These are phyloP conservation scores for Psettodes erumei DNA, from an alignment of 2,113 vertebrate species.

Conservation along the genomic window DNA sequence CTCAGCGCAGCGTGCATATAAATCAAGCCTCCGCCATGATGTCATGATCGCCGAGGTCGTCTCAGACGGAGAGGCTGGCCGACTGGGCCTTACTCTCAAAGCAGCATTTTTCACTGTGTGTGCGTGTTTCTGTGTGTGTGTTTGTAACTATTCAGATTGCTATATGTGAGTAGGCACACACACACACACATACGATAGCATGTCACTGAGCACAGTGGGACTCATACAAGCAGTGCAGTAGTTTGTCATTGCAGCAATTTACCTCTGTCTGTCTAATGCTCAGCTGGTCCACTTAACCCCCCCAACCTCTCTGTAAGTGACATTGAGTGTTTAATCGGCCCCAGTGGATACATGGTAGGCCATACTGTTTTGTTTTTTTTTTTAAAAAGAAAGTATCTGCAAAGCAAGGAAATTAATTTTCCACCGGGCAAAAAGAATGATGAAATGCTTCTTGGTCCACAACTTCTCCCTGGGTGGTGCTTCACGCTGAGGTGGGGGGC, in stretches of 20 bases:
- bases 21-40: constrained; percentile 63
- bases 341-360: constrained; percentile 39
- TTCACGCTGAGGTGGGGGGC: background rate
- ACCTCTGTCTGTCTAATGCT: constrained; percentile 57
- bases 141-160: constrained; percentile 1
- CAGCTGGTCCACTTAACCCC: constrained; percentile 66
- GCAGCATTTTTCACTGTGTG: constrained; percentile 18
- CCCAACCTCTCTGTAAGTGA: constrained; percentile 64
- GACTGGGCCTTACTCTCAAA: constrained; percentile 39
- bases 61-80: constrained; percentile 29
- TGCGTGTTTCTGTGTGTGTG: constrained; percentile 2
- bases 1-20: constrained; percentile 41
- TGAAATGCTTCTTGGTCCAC: constrained; percentile 3
- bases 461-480: constrained; percentile 29
- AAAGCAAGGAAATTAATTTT: constrained; percentile 55
- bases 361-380: too few species aligned
- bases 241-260: constrained; percentile 66
- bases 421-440: constrained; percentile 21
- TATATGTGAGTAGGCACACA: constrained; percentile 3
- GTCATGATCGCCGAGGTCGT: constrained; percentile 60
- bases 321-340: constrained; percentile 72
- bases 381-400: constrained; percentile 48
- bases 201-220: constrained; percentile 54
- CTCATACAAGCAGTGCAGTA: constrained; percentile 41
- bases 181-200: background rate